These are phyloP conservation scores for Microctenopoma lineatum DNA, from an alignment of 2,797 vertebrate genomes.

Conservation along the genomic window DNA sequence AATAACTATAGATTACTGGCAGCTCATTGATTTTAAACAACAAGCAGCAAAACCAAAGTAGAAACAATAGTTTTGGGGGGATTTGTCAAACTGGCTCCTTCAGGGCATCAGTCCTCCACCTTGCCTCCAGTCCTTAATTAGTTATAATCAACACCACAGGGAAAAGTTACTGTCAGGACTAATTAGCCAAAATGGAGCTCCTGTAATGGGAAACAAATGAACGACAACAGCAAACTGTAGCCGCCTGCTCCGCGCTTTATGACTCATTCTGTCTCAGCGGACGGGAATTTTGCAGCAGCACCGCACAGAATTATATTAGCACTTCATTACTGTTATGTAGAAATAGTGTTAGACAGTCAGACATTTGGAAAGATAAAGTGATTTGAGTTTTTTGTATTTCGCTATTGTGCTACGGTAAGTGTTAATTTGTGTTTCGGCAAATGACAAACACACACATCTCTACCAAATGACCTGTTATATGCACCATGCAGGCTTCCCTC, in stretches of 20 bases:
- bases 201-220: slow-evolving; percentile 81
- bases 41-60: slow-evolving; percentile 12
- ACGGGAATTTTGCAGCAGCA: slow-evolving; percentile 50
- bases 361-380: slow-evolving; percentile 24
- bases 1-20: background rate
- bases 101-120: slow-evolving; percentile 60
- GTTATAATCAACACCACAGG: slow-evolving; percentile 76
- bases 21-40: slow-evolving; percentile 17
- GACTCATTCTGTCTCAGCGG: slow-evolving; percentile 67
- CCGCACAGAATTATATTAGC: slow-evolving; percentile 51
- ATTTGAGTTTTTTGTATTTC: background rate
- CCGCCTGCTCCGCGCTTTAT: slow-evolving; percentile 54
- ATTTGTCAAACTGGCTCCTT: slow-evolving; percentile 55
- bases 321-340: slow-evolving; percentile 43
- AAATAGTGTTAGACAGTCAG: slow-evolving; percentile 30
- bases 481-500: slow-evolving; percentile 25
- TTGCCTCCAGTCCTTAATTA: slow-evolving; percentile 81
- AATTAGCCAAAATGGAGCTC: slow-evolving; percentile 79
- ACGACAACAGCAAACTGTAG: slow-evolving; percentile 77
- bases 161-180: slow-evolving; percentile 76
- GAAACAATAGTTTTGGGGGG: slow-evolving; percentile 39
- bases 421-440: background rate
- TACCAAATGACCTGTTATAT: slow-evolving; percentile 38
- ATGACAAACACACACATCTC: slow-evolving; percentile 7
- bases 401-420: background rate